These are phyloP conservation scores for Theretra japonica DNA, from an alignment of 2,888 invertebrate species.

Conservation along the genomic window DNA sequence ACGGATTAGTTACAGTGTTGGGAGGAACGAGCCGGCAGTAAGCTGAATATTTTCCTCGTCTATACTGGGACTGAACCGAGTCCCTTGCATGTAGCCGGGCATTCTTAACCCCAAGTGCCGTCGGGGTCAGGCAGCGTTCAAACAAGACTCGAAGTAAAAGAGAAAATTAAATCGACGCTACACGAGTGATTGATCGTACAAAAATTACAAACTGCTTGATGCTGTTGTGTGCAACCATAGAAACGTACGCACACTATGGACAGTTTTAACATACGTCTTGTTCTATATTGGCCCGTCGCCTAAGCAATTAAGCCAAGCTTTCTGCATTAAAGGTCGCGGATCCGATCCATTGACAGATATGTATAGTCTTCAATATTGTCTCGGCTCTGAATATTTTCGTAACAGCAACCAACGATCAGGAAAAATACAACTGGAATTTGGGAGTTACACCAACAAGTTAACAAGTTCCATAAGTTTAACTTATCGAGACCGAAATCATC, in stretches of 20 bases:
- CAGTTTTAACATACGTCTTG: not conserved
- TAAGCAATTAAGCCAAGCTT: too few relatives aligned
- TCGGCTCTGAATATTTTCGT: too few relatives aligned
- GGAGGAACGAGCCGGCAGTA: not conserved
- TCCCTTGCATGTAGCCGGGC: slow-evolving; percentile 2
- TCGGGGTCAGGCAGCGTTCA: slow-evolving; percentile 12
- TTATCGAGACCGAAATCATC: too few relatives aligned
- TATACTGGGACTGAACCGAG: not conserved
- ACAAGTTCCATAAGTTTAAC: too few relatives aligned
- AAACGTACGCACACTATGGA: not conserved
- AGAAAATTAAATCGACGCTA: slow-evolving; percentile 3
- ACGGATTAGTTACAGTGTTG: not conserved
- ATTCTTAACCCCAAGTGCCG: slow-evolving; percentile 17
- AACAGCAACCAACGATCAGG: too few relatives aligned
- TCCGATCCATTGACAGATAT: too few relatives aligned
- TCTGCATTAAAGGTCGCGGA: too few relatives aligned
- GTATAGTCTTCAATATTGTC: too few relatives aligned
- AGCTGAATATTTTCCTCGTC: not conserved
- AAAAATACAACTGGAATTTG: too few relatives aligned
- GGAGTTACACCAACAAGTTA: too few relatives aligned
- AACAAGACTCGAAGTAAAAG: slow-evolving; percentile 16
- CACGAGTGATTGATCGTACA: slow-evolving; percentile 15
- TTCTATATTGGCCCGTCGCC: too few relatives aligned
- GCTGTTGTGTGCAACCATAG: not conserved
- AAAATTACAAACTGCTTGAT: not conserved